Evolutionary conservation across 2,797 vertebrate species (phyloP), one percentile per base, ranked within the genome.

Genomic region (Lophius americanus): DNA sequence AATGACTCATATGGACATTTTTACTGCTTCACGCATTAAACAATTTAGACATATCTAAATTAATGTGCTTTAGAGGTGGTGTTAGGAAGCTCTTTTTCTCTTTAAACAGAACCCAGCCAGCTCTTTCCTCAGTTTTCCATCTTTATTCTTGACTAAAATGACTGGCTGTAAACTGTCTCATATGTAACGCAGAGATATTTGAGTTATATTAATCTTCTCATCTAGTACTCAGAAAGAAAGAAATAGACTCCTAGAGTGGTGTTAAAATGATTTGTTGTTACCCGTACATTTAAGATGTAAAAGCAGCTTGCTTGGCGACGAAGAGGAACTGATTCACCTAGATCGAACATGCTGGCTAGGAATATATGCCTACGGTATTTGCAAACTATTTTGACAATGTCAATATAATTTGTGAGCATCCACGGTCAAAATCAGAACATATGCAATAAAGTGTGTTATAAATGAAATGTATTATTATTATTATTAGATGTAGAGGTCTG

Each of bases 351-450:
- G 5, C 12, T 49, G 47, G 3, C 8, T 2, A 8, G 8, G n/a
- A 50, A 23, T 6, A 14, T 50, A 14, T 23, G 9, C 6, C 49
- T 60, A 61, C 65, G 47, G 32, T 70, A 39, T 68, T 63, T 55
- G 41, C 51, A 12, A 12, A 63, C 43, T 59, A 7, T 51, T 52
- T 37, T 60, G 51, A 54, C 8, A 43, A 78, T 70, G 74, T 84
- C 70, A 74, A 10, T 68, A 51, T 60, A 56, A 86, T 85, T 63
- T 75, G 68, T 37, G 35, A 51, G 43, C 37, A 51, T 32, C 13
- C 23, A 36, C 50, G 53, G 58, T 62, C 35, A 9, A 67, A 62
- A 76, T 54, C 60, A 64, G 56, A 74, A 68, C 81, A 73, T 81
- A 68, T 60, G 73, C 76, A 83, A 74, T 69, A 63, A 71, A 77